phyloP scores from a whole-genome alignment of 2,113 vertebrate species.

The Microcebus griseorufus region DNA sequence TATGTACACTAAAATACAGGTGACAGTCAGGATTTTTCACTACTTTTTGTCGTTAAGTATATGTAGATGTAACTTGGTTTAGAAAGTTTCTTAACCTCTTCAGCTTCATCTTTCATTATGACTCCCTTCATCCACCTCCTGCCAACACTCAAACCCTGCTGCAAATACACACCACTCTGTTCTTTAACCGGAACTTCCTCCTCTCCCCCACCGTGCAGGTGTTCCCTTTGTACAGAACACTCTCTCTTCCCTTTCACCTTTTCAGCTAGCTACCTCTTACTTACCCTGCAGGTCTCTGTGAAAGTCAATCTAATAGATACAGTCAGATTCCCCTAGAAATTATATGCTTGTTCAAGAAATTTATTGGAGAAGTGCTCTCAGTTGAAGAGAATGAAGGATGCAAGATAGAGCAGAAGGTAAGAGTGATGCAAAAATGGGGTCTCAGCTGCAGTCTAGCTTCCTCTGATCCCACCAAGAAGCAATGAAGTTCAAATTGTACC shows the following conservation, averaged over 20 bases:
- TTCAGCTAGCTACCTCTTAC: neutral
- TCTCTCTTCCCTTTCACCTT: neutral
- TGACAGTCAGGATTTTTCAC: neutral
- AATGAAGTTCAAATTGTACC: neutral
- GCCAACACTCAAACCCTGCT: neutral
- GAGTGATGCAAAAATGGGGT: neutral
- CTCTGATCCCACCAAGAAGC: neutral
- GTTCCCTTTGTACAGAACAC: neutral
- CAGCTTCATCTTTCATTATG: neutral
- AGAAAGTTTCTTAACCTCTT: neutral
- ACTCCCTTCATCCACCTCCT: neutral
- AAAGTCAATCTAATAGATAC: neutral
- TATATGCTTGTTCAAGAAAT: neutral
- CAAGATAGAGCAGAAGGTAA: neutral
- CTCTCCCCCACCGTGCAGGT: rapidly evolving
- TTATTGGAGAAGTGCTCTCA: neutral
- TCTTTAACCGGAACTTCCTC: neutral
- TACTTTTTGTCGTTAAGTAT: neutral
- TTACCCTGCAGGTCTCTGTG: neutral
- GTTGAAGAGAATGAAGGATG: neutral
- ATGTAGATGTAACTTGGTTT: neutral
- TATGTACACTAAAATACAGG: neutral
- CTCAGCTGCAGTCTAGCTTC: rapidly evolving
- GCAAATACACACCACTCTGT: no score
- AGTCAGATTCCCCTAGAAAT: neutral